Conservation (phyloP, 2,888 invertebrate species). For the Eulithis prunata region DNA sequence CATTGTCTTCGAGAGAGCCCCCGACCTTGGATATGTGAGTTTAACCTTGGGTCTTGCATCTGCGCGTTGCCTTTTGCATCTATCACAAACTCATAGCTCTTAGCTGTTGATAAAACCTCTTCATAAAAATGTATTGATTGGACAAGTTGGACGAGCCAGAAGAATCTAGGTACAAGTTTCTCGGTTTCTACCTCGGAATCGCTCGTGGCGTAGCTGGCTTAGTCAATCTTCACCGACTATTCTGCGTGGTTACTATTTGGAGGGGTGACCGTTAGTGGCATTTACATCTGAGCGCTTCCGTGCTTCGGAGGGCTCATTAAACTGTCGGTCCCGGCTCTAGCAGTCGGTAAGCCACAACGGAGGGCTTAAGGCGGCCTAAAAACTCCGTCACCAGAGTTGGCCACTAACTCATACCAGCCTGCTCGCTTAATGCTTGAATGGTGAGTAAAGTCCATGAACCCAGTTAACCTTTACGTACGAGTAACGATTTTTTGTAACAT, state of each 20-base stretch:
- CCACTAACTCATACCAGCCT: no score
- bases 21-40: conserved; percentile 13
- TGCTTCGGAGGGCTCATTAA: no score
- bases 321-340: no score
- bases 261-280: no score
- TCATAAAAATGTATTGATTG: neutral
- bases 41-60: conserved; percentile 27
- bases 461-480: neutral
- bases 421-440: no score
- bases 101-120: neutral
- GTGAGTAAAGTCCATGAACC: no score
- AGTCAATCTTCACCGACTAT: neutral
- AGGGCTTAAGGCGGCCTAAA: no score
- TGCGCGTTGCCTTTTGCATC: conserved; percentile 32
- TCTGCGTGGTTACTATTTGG: no score
- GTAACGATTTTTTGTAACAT: neutral
- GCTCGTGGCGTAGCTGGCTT: no score
- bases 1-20: neutral
- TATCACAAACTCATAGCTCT: conserved; percentile 1
- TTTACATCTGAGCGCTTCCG: no score
- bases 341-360: no score
- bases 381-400: no score
- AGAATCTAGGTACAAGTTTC: neutral
- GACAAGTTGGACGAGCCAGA: neutral
- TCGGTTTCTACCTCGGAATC: neutral